phyloP scores from a whole-genome alignment of 1,140 invertebrate genomes.

The Pachypsylla venusta region DNA sequence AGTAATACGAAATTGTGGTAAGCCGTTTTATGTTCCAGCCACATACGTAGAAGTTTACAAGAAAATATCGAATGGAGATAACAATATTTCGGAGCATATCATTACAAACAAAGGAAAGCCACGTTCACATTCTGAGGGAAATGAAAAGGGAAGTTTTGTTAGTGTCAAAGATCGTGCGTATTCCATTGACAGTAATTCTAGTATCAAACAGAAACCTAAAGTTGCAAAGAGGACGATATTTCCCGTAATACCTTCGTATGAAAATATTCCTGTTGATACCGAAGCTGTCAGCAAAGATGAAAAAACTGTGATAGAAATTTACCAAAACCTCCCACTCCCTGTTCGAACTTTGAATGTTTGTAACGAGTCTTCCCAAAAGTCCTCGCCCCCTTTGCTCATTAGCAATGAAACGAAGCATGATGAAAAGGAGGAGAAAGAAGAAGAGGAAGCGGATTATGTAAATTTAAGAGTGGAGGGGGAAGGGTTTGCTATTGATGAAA shows the following conservation, averaged over 20 bases:
- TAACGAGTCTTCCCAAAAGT: slow-evolving; percentile 5
- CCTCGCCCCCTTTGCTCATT: neutral
- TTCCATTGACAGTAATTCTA: neutral
- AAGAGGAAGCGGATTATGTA: slow-evolving; percentile 17
- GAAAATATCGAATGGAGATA: slow-evolving; percentile 4
- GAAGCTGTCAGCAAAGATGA: neutral
- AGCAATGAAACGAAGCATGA: too few species aligned
- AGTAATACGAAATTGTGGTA: slow-evolving; percentile 33
- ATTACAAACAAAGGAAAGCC: neutral
- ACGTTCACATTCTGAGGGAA: slow-evolving; percentile 5
- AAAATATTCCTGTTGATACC: slow-evolving; percentile 19
- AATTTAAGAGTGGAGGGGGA: slow-evolving; percentile 15
- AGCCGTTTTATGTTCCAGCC: slow-evolving; percentile 38
- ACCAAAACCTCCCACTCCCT: neutral
- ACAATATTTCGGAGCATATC: slow-evolving; percentile 8
- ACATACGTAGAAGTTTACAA: slow-evolving; percentile 31
- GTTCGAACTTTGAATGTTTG: neutral
- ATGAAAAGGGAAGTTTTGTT: slow-evolving; percentile 2
- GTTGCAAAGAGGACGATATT: slow-evolving; percentile 17
- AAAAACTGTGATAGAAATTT: slow-evolving; percentile 10
- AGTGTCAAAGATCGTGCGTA: neutral
- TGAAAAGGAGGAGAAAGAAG: slow-evolving; percentile 2
- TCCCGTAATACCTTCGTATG: slow-evolving; percentile 16
- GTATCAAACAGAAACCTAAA: slow-evolving; percentile 16
- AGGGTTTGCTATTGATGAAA: slow-evolving; percentile 13